A percentile compares a stretch with the other conserved stretches of the same genome.
These are phyloP conservation scores for Archips xylosteana DNA, from an alignment of 2,888 invertebrate species.

Conservation along the genomic window DNA sequence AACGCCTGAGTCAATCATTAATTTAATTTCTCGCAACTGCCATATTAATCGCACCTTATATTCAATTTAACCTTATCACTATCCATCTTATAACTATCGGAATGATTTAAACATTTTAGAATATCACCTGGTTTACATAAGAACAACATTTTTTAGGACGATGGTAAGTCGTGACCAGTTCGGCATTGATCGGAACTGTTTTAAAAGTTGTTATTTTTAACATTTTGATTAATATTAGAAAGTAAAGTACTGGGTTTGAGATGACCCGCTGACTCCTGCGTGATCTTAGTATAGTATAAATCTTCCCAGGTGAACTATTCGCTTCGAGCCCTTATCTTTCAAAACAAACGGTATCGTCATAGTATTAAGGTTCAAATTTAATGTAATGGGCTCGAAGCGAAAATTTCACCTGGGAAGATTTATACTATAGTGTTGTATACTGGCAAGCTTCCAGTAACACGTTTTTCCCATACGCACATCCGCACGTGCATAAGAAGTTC, in stretches of 20 bases:
- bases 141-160: not conserved
- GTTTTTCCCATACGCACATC: not conserved
- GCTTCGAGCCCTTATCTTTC: too few relatives aligned
- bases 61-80: not conserved
- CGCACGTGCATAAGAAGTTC: too few relatives aligned
- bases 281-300: not conserved
- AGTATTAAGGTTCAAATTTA: too few relatives aligned
- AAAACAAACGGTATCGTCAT: too few relatives aligned
- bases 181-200: constrained; percentile 15
- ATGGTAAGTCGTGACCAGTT: constrained; percentile 17
- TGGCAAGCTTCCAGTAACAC: not conserved
- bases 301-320: too few relatives aligned
- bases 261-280: constrained; percentile 9
- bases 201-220: constrained; percentile 30
- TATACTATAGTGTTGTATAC: not conserved
- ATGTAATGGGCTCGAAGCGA: too few relatives aligned
- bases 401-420: too few relatives aligned
- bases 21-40: not conserved
- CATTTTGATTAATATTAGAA: constrained; percentile 17
- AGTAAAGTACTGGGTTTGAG: constrained; percentile 25
- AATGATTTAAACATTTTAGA: constrained; percentile 7
- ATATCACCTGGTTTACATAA: constrained; percentile 11
- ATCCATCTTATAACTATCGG: not conserved
- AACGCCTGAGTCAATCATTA: not conserved
- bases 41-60: not conserved